Evolutionary conservation across 2,888 invertebrate species (phyloP), one percentile per base, ranked within the genome.

Genomic region (Brassicogethes aeneus): DNA sequence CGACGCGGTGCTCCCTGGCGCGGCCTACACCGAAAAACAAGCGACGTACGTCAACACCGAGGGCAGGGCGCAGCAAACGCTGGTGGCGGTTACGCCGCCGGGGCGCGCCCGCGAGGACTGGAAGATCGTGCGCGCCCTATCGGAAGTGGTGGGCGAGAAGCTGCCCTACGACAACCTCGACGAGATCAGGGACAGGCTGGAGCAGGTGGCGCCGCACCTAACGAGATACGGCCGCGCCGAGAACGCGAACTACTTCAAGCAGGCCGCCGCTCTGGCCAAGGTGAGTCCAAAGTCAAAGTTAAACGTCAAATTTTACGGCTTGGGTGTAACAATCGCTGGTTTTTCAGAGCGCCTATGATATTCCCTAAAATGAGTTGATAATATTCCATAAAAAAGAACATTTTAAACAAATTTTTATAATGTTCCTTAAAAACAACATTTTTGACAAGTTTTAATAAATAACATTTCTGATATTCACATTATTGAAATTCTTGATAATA

Each of bases 21-120:
- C 94, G 3, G 96, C 99, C 0, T 99, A 97, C 70, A 99, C 99
- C 0, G 99, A 99, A 75, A 99, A 99, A 71, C 85, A 89, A 64
- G 94, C 80, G n/a, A 94, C 90, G 1, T 99, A 88, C 68, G 94
- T 94, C 0, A 99, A 99, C 71, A 96, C 93, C 0, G 99, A 99
- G 74, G 99, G 99, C 1, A 79, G 97, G 48, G 81, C 95, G 23
- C 96, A 97, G 69, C 85, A 91, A 70, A 91, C 94, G 1, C 71
- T 85, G 17, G 73, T 79, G 2, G 95, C 94, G 14, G 85, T 95
- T 32, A 77, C 88, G 12, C 89, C 95, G 42, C 96, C 96, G 1
- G 95, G 95, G 31, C 73, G 83, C 70, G 96, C 95, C 0, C 76
- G 96, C 37, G 92, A 92, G 59, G 96, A 97, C 71, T 99, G 99